Conservation (phyloP, 2,888 invertebrate species). For the Pachydiplax longipennis region DNA sequence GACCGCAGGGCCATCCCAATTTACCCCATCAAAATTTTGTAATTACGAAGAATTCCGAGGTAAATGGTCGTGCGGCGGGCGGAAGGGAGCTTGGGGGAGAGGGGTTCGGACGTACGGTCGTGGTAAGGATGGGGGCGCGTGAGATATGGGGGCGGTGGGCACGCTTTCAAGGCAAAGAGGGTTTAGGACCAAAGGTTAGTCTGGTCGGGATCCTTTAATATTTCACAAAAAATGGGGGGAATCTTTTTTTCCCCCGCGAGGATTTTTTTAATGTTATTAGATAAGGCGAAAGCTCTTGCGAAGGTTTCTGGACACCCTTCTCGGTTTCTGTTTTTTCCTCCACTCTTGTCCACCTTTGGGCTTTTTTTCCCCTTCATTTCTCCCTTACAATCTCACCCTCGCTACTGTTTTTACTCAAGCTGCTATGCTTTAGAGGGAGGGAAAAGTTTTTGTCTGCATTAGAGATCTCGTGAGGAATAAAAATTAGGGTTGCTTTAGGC, state of each 20-base stretch:
- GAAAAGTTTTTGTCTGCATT: too few species aligned
- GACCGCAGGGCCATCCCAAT: background rate
- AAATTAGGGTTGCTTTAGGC: too few species aligned
- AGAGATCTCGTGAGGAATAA: too few species aligned
- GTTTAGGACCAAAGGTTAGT: background rate
- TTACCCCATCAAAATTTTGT: background rate
- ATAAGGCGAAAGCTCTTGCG: slow-evolving; percentile 23
- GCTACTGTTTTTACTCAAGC: background rate
- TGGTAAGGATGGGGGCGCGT: background rate
- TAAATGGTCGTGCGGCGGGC: background rate
- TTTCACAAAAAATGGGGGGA: background rate
- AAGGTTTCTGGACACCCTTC: background rate
- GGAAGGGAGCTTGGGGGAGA: background rate
- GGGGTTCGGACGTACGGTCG: too few species aligned
- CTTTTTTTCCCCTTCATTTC: background rate
- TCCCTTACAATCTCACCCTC: background rate
- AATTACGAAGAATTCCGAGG: background rate
- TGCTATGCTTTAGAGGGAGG: too few species aligned
- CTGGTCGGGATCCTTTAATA: background rate
- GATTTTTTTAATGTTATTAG: slow-evolving; percentile 8
- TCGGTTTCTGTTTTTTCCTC: background rate
- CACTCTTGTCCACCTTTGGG: background rate
- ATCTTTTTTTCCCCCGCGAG: background rate
- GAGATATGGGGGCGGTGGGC: background rate
- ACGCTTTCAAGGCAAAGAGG: background rate